phyloP scores from a whole-genome alignment of 2,888 invertebrate genomes.

The Xylota segnis region DNA sequence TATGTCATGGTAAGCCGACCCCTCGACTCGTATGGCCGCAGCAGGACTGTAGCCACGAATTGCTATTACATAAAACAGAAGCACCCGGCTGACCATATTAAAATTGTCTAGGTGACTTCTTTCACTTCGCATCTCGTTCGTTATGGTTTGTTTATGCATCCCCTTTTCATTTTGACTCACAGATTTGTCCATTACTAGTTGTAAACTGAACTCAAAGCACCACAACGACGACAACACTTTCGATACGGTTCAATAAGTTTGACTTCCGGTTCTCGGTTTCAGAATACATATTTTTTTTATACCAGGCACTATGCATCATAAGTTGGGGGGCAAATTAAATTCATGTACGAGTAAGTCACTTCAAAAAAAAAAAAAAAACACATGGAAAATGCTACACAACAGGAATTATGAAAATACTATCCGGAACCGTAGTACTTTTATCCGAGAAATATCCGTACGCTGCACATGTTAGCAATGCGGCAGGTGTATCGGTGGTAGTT shows the following conservation, averaged over 20 bases:
- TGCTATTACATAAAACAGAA: neutral
- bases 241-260: slow-evolving; percentile 39
- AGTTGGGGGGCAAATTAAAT: slow-evolving; percentile 11
- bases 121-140: neutral
- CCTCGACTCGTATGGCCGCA: slow-evolving; percentile 21
- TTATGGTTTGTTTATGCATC: neutral
- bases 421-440: neutral
- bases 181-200: neutral
- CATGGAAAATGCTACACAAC: too few relatives aligned
- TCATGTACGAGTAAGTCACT: neutral
- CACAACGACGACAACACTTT: slow-evolving; percentile 10
- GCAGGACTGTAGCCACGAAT: neutral
- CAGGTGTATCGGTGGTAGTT: neutral
- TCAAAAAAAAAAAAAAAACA: neutral
- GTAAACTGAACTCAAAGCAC: slow-evolving; percentile 1
- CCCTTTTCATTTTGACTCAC: too few relatives aligned
- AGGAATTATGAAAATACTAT: neutral
- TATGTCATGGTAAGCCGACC: slow-evolving; percentile 60
- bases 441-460: neutral
- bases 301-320: neutral
- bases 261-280: slow-evolving; percentile 30
- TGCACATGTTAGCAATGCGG: neutral
- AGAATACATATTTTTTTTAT: neutral
- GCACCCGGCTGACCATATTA: neutral
- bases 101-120: neutral